These are phyloP conservation scores for Lasioglossum figueresi DNA, from an alignment of 2,888 invertebrate genomes.

Conservation along the genomic window DNA sequence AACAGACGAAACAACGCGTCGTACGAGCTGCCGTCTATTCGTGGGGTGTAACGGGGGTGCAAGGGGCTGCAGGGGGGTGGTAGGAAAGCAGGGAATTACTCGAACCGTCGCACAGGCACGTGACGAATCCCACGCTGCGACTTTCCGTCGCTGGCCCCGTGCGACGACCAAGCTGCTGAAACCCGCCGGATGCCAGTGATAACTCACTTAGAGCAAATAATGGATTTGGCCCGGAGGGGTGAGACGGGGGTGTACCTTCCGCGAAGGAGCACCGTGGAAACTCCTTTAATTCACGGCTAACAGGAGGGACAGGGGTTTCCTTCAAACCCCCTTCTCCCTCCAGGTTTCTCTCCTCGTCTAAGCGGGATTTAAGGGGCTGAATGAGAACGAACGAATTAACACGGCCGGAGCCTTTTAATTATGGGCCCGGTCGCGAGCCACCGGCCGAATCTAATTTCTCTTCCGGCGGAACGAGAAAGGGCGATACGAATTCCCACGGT, in stretches of 20 bases:
- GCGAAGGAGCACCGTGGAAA: slow-evolving; percentile 32
- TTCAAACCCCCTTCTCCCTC: neutral
- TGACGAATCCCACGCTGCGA: slow-evolving; percentile 53
- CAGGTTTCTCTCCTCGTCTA: neutral
- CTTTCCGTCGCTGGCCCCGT: slow-evolving; percentile 29
- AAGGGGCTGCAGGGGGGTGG: neutral
- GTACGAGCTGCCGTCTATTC: neutral
- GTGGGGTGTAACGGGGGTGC: neutral
- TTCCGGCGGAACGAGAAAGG: slow-evolving; percentile 7
- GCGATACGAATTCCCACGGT: slow-evolving; percentile 47
- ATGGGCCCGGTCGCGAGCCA: slow-evolving; percentile 42
- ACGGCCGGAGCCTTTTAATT: slow-evolving; percentile 65
- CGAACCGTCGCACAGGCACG: slow-evolving; percentile 29
- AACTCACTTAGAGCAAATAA: slow-evolving; percentile 67
- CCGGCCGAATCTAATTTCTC: slow-evolving; percentile 50
- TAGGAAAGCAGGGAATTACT: slow-evolving; percentile 14
- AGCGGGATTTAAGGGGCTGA: slow-evolving; percentile 61
- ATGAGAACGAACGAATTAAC: slow-evolving; percentile 69
- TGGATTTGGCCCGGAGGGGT: slow-evolving; percentile 55
- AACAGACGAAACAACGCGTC: slow-evolving; percentile 10
- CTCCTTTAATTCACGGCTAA: slow-evolving; percentile 63
- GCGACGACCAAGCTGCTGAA: slow-evolving; percentile 31
- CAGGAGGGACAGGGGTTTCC: slow-evolving; percentile 24
- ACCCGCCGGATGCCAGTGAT: slow-evolving; percentile 55
- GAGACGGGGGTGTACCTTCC: neutral